Conservation (phyloP, 2,113 vertebrate species). For the Riparia riparia region DNA sequence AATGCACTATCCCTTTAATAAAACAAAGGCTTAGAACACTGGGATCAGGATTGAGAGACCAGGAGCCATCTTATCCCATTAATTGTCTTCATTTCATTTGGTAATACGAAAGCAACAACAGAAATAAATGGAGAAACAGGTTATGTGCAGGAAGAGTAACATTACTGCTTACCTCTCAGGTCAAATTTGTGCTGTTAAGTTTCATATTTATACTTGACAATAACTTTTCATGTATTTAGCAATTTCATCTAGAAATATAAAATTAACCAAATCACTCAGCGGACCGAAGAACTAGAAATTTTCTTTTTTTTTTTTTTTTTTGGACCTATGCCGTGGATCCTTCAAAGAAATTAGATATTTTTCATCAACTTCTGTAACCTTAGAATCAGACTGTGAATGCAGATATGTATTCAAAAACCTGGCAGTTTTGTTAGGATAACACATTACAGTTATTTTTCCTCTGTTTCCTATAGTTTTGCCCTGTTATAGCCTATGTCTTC, state of each 20-base stretch:
- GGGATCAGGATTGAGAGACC: background rate
- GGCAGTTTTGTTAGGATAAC: background rate
- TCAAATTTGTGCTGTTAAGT: background rate
- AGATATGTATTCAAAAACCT: background rate
- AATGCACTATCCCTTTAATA: background rate
- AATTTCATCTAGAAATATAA: background rate
- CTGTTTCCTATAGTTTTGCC: background rate
- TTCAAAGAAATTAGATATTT: background rate
- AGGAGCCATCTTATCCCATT: background rate
- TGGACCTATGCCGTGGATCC: background rate
- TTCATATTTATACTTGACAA: background rate
- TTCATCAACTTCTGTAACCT: background rate
- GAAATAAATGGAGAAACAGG: background rate
- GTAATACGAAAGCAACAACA: background rate
- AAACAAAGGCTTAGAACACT: background rate
- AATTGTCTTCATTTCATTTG: background rate
- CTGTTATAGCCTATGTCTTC: background rate
- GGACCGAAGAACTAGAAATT: background rate
- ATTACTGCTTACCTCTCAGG: background rate
- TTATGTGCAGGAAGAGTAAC: background rate
- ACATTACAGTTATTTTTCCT: background rate
- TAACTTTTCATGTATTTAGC: background rate
- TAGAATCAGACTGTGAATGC: background rate
- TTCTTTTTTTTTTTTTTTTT: background rate
- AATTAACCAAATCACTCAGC: background rate